Evolutionary conservation across 2,797 vertebrate genomes (phyloP).

Genomic region (Thripadectes ignobilis): DNA sequence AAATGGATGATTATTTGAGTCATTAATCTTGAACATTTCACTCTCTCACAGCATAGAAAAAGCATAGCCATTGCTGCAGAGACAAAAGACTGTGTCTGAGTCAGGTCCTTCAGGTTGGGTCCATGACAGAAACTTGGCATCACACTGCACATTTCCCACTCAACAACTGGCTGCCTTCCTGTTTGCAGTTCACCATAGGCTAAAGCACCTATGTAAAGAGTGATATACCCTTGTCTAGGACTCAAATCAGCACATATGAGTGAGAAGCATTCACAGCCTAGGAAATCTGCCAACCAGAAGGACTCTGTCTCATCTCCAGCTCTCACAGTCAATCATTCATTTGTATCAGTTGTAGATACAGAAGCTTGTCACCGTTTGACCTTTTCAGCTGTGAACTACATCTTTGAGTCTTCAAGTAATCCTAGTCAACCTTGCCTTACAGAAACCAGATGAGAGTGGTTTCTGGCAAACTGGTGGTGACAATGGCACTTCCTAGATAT

Average conservation of each 20-base stretch:
- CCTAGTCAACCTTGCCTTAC: neutral
- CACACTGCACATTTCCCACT: neutral
- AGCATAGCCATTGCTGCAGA: neutral
- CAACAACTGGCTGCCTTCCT: neutral
- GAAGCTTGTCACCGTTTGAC: neutral
- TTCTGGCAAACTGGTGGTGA: neutral
- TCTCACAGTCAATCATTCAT: neutral
- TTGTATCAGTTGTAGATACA: neutral
- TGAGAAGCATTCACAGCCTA: neutral
- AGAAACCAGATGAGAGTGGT: neutral
- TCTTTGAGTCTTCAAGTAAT: neutral
- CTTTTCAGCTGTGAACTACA: neutral
- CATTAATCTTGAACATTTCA: neutral
- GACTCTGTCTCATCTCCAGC: neutral
- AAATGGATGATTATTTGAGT: neutral
- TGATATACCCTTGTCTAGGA: neutral
- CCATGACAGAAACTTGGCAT: neutral
- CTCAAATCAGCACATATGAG: neutral
- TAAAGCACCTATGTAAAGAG: neutral
- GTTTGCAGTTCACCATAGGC: rapidly evolving
- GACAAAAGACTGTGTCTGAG: neutral
- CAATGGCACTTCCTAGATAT: neutral
- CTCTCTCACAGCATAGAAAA: neutral
- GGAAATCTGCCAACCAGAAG: neutral
- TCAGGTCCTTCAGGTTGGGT: neutral